phyloP scores from a whole-genome alignment of 2,797 vertebrate species.

The Pseudochirops corinnae region DNA sequence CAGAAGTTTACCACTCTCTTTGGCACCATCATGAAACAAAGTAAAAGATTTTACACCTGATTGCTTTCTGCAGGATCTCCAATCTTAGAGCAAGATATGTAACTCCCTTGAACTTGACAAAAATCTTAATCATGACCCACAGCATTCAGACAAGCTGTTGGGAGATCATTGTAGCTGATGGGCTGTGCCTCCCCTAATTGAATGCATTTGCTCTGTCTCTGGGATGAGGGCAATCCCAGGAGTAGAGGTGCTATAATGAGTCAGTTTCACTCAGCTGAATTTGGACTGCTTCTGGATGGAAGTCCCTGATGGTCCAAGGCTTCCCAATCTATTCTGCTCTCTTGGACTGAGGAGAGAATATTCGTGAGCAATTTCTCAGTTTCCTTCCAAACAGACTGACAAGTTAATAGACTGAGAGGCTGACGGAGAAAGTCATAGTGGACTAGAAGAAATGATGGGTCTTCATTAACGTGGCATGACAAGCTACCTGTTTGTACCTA shows the following conservation, averaged over 20 bases:
- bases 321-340: not conserved
- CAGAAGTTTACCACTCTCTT: not conserved
- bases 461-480: not conserved
- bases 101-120: not conserved
- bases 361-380: constrained; percentile 1
- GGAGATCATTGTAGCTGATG: not conserved
- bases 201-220: not conserved
- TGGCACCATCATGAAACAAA: not conserved
- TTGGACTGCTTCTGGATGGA: constrained; percentile 51
- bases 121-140: not conserved
- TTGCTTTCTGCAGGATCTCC: not conserved
- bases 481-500: rapidly evolving
- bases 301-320: constrained; percentile 72
- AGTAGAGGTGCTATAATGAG: not conserved
- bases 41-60: not conserved
- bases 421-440: constrained; percentile 39
- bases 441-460: constrained; percentile 40
- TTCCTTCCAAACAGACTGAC: constrained; percentile 55
- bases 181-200: not conserved
- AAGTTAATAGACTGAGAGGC: not conserved
- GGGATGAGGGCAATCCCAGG: not conserved
- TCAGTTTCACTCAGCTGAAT: constrained; percentile 22
- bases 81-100: not conserved
- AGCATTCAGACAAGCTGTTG: not conserved
- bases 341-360: constrained; percentile 9